These are phyloP conservation scores for Falco concolor DNA, from an alignment of 2,797 vertebrate genomes.

Conservation along the genomic window DNA sequence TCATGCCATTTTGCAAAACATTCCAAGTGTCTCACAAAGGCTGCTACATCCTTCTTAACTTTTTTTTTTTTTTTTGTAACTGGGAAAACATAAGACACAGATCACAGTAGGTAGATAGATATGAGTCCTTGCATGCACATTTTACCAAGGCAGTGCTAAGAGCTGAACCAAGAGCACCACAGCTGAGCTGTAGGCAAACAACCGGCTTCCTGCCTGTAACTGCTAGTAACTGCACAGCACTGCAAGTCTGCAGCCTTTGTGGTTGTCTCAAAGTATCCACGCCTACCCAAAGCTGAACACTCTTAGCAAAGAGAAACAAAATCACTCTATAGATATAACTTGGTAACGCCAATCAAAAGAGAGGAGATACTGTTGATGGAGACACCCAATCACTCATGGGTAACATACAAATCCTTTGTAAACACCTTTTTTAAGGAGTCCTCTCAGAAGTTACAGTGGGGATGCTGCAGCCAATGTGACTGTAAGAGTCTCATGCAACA, in stretches of 20 bases:
- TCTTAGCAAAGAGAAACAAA: background rate
- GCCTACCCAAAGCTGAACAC: background rate
- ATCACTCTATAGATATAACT: background rate
- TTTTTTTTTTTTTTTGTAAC: background rate
- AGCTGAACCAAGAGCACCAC: background rate
- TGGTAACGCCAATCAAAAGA: background rate
- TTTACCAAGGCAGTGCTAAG: background rate
- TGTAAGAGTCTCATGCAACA: background rate
- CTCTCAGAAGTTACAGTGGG: background rate
- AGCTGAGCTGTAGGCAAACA: background rate
- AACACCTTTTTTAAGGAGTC: background rate
- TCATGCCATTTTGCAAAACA: background rate
- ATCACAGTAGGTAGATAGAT: background rate
- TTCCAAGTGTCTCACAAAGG: background rate
- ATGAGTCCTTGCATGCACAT: background rate
- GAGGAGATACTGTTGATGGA: background rate
- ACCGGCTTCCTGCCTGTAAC: background rate
- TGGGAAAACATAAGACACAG: background rate
- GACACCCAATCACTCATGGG: background rate
- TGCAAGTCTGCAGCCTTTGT: background rate
- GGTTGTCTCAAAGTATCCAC: background rate
- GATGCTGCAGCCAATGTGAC: background rate
- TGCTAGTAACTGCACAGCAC: background rate
- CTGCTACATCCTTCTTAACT: background rate
- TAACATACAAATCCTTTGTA: background rate